phyloP scores from a whole-genome alignment of 1,140 invertebrate species.

The Plodia interpunctella region DNA sequence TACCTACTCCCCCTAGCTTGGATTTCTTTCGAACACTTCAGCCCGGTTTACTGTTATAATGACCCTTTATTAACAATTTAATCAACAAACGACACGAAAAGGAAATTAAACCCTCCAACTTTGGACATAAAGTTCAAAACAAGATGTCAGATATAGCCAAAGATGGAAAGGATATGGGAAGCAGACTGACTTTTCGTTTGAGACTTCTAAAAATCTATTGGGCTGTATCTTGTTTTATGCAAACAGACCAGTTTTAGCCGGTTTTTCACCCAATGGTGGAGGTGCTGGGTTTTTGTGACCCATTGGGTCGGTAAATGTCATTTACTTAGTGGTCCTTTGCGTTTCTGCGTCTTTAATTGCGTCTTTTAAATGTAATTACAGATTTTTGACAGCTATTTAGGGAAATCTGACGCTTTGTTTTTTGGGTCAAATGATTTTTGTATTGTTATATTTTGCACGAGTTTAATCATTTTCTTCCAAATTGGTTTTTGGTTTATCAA shows the following conservation, averaged over 20 bases:
- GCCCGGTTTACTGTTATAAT: neutral
- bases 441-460: no score
- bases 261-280: no score
- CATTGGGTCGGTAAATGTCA: neutral
- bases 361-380: slow-evolving; percentile 1
- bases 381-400: neutral
- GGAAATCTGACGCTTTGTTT: neutral
- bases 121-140: neutral
- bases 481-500: no score
- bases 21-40: neutral
- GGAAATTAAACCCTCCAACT: neutral
- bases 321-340: neutral
- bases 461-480: no score
- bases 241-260: no score
- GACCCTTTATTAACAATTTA: slow-evolving; percentile 4
- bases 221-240: no score
- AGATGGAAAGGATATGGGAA: neutral
- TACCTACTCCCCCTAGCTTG: neutral
- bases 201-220: no score
- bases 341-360: slow-evolving; percentile 1
- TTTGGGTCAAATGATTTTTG: no score
- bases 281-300: neutral
- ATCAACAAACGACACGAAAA: neutral
- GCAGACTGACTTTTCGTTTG: no score
- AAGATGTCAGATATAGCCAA: neutral